phyloP scores from a whole-genome alignment of 2,113 vertebrate genomes.

The Carassius carassius region DNA sequence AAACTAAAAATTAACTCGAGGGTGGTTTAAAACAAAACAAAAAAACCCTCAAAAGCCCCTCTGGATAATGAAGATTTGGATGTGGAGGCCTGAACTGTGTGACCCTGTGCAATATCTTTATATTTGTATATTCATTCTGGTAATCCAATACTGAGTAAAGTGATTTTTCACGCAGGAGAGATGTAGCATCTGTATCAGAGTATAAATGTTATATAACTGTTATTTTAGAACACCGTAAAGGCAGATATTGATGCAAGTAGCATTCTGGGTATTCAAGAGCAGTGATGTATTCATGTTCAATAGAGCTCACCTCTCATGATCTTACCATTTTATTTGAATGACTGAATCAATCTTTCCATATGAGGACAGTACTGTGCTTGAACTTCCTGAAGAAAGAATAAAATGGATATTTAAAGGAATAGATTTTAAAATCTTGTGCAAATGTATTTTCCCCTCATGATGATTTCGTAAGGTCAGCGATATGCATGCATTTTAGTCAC shows the following conservation, averaged over 20 bases:
- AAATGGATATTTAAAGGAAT: slow-evolving; percentile 6
- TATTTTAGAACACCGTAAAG: neutral
- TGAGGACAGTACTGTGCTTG: neutral
- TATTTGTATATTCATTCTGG: slow-evolving; percentile 31
- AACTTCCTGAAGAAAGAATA: slow-evolving; percentile 10
- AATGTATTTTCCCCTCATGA: neutral
- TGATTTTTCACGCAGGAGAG: slow-evolving; percentile 20
- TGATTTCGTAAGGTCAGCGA: neutral
- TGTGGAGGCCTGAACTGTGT: neutral
- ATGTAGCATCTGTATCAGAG: slow-evolving; percentile 21
- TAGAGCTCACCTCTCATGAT: neutral
- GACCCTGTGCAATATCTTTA: slow-evolving; percentile 27
- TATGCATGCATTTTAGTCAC: neutral
- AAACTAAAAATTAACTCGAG: neutral
- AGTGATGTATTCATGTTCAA: neutral
- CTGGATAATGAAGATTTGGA: neutral
- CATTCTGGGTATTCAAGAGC: slow-evolving; percentile 1
- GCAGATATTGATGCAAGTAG: neutral
- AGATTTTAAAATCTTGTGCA: slow-evolving; percentile 11
- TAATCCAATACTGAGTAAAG: slow-evolving; percentile 18
- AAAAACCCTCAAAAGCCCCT: slow-evolving; percentile 22
- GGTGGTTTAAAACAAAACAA: neutral
- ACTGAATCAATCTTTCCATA: neutral
- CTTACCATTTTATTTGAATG: neutral
- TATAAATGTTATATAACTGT: neutral